Evolutionary conservation across 2,888 invertebrate species (phyloP).

Genomic region (Agrochola lychnidis): DNA sequence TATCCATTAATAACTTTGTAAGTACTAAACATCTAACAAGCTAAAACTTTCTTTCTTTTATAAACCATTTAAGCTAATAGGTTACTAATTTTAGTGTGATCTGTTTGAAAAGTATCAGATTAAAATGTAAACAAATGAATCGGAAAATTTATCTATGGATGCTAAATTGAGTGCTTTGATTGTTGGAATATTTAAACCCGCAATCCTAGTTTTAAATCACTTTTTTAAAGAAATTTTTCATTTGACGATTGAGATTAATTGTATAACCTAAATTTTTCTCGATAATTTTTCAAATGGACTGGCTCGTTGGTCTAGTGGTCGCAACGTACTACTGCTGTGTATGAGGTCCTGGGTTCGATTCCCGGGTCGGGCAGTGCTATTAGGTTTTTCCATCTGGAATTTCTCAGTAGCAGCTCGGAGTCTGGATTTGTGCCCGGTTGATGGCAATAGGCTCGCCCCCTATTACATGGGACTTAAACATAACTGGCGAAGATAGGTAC

Average conservation of each 20-base stretch:
- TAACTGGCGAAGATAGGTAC: too few relatives aligned
- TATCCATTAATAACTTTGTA: conserved; percentile 2
- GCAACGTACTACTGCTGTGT: too few relatives aligned
- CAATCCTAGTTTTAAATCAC: neutral
- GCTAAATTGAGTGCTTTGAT: neutral
- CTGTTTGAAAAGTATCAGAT: neutral
- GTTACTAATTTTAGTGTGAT: neutral
- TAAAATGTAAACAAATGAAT: neutral
- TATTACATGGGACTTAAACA: too few relatives aligned
- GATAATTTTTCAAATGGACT: neutral
- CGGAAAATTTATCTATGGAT: neutral
- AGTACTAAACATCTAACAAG: conserved; percentile 2
- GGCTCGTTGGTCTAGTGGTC: too few relatives aligned
- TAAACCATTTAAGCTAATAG: neutral
- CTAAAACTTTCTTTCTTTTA: conserved; percentile 4
- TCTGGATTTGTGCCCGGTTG: too few relatives aligned
- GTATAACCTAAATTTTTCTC: neutral
- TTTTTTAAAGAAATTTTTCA: neutral
- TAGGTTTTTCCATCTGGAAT: too few relatives aligned
- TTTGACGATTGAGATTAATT: neutral
- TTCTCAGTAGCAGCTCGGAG: too few relatives aligned
- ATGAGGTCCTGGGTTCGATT: too few relatives aligned
- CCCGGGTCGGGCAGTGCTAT: too few relatives aligned
- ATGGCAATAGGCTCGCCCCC: too few relatives aligned
- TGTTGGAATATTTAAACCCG: neutral